Base-by-base conservation (phyloP, 2,888 invertebrate species). In the Tyria jacobaeae region DNA sequence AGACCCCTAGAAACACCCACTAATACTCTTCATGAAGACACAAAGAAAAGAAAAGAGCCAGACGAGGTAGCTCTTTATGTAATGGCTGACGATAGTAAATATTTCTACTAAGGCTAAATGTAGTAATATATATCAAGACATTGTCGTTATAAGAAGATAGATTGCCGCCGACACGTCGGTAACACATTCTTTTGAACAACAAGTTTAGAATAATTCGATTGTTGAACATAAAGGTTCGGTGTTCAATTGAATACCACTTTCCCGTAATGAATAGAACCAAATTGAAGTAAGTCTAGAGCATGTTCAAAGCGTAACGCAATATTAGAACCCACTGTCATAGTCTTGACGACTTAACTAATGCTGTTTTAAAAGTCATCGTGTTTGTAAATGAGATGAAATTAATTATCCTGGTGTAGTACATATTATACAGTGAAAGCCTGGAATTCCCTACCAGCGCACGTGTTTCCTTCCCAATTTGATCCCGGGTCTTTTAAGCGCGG, bases 41-140 rank as follows among this genome's bases (percentile, higher is more conserved):
- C 25, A n/a, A 41, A 61, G 63, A 67, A 50, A 62, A 62, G 71
- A 66, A 61, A 39, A 66, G 12, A 66, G 60, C 49, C 73, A 70
- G 75, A 70, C 64, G 71, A 60, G 63, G 78, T 65, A 85, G 90
- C 47, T 83, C 91, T 62, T 21, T 10, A 1, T 62, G 70, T 0
- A 54, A 25, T 89, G 88, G 90, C 66, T 63, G 58, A 24, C 71
- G 78, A 77, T 81, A 85, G 89, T 89, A 90, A 91, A 92, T 91
- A 91, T 90, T 91, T 90, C 87, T 84, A 91, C 88, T 84, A 73
- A 78, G 80, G 82, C 90, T 89, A 89, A 92, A 92, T 92, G 90
- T 90, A 90, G 92, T 92, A 90, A 90, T 90, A 92, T 91, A 90
- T 82, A 92, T 91, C 91, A 91, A 91, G 90, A 89, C 90, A 92